Conservation (phyloP, 2,888 invertebrate genomes). For the Lasioglossum lativentre region DNA sequence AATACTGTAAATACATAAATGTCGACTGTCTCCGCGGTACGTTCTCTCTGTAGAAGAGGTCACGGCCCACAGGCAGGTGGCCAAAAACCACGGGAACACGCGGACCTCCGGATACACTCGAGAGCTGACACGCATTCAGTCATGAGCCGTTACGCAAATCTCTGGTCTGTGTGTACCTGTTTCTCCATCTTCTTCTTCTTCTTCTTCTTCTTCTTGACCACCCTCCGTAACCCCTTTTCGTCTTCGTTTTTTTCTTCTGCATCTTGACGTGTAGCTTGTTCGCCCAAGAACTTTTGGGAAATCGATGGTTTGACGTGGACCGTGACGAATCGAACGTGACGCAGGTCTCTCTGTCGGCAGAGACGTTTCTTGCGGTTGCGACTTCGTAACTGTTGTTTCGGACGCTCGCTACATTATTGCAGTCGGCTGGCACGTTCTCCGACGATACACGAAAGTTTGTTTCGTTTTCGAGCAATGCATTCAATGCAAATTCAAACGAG, state of each 20-base stretch:
- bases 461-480: neutral
- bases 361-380: neutral
- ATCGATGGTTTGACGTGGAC: slow-evolving; percentile 43
- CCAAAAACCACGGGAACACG: slow-evolving; percentile 63
- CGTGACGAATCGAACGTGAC: slow-evolving; percentile 46
- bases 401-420: neutral
- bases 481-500: neutral
- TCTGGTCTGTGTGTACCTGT: slow-evolving; percentile 51
- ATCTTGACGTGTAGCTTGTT: neutral
- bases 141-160: slow-evolving; percentile 77
- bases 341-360: neutral
- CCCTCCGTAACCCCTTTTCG: slow-evolving; percentile 27
- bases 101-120: slow-evolving; percentile 53
- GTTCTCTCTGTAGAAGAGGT: slow-evolving; percentile 64
- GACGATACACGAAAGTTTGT: neutral
- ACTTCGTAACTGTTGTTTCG: neutral
- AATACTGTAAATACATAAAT: slow-evolving; percentile 41
- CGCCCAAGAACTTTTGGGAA: slow-evolving; percentile 28
- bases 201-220: neutral
- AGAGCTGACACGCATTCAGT: slow-evolving; percentile 73
- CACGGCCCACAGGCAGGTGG: slow-evolving; percentile 80
- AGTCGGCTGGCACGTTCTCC: neutral
- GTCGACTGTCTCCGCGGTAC: slow-evolving; percentile 34
- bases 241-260: neutral
- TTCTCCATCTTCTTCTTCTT: slow-evolving; percentile 37